Base-by-base conservation (phyloP, 2,888 invertebrate genomes). In the Parnassius glacialis region DNA sequence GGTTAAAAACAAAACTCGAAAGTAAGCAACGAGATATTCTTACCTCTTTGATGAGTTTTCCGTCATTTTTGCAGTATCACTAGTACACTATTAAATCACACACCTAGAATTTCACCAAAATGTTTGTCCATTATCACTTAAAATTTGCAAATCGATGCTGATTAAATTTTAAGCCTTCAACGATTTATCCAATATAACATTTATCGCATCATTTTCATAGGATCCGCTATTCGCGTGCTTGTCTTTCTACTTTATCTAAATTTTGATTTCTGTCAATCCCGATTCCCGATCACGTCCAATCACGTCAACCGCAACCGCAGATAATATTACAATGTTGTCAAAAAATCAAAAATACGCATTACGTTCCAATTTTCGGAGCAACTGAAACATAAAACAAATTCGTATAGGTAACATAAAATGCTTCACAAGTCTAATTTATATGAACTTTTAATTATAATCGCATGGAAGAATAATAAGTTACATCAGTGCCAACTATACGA, bases 31-130 rank as follows among this genome's bases (percentile, higher is more conserved):
- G 64, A 63, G 63, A 62, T 69, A 68, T 68, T 78, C 83, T 85
- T 83, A 88, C 90, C 87, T 90, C 76, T 90, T 90, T 65, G 91
- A 89, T 77, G 90, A 85, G 82, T 85, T 90, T 84, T 90, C 90
- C 74, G 83, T 90, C 90, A 90, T 90, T 81, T 83, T 85, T 68
- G 73, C 57, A 74, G 58, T 71, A 75, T 76, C 76, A 78, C 76
- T 76, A 73, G 74, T 72, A 79, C 68, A 67, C 70, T 66, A 69
- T 65, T 65, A 66, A 70, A 73, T 70, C 67, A 74, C 72, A 70
- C 69, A 69, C 74, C 43, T 13, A 62, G 65, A 66, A 64, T n/a
- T 5, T 70, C 61, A 64, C 70, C 63, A 59, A 47, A 61, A 59
- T 59, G 64, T 69, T 52, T 65, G 66, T 70, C 63, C 68, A 69